Base-by-base conservation (phyloP, 2,113 vertebrate species). In the Mola mola region DNA sequence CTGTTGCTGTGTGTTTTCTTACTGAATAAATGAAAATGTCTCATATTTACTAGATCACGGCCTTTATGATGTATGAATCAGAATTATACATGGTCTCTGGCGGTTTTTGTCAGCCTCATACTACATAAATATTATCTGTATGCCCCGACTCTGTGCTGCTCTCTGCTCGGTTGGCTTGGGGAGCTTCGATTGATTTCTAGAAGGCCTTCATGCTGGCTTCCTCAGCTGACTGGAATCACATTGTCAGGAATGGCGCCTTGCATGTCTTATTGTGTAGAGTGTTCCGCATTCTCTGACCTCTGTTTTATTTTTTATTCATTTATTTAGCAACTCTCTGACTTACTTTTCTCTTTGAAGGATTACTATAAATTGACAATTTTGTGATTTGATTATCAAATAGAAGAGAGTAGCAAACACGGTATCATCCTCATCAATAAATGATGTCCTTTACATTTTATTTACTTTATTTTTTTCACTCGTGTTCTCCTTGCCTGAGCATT, bases 101-200 rank as follows among this genome's bases (percentile, higher is more conserved):
- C 24, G 81, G 72, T 65, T 70, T 59, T 79, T n/a, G 72, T 82
- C 74, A 62, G 81, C 56, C 58, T 67, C 66, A 42, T 37, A 83
- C 79, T 82, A 79, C 83, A 88, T 89, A 90, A 87, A 91, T 87
- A 89, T 90, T 83, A 86, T 91, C 69, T 80, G 64, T 82, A 64
- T 50, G 59, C 66, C 56, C 53, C 9, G 47, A 70, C 73, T 72
- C 50, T 42, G 65, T 49, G 68, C 76, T 67, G 72, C 69, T 83
- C 77, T 70, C 72, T 70, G 73, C 81, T 85, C 73, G 85, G 83
- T 84, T 79, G 63, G 80, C 43, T 82, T 42, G 58, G 87, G 82
- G 82, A 88, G 55, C 51, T 47, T 73, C 75, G 82, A 87, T 89
- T 85, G 87, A 91, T 90, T 90, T 86, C 67, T 72, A 19, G 26